phyloP scores from a whole-genome alignment of 2,113 vertebrate genomes.

The Lathamus discolor region DNA sequence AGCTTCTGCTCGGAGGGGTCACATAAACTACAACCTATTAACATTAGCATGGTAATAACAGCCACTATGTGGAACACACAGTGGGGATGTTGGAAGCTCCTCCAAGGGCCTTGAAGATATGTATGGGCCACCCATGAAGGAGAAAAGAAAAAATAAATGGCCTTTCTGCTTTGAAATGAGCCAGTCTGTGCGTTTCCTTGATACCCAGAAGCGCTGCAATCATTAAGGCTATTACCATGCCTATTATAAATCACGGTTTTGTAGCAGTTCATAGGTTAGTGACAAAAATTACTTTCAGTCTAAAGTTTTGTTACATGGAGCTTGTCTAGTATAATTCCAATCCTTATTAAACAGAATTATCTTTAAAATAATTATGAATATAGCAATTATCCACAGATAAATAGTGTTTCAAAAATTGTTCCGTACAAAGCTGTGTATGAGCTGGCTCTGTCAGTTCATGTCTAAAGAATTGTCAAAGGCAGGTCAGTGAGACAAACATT shows the following conservation, averaged over 20 bases:
- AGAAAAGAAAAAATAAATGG: neutral
- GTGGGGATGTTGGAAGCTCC: neutral
- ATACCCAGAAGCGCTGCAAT: constrained; percentile 25
- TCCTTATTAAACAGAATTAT: neutral
- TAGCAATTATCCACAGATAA: constrained; percentile 8
- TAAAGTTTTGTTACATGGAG: neutral
- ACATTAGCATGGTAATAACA: neutral
- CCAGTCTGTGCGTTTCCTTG: neutral
- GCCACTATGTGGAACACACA: neutral
- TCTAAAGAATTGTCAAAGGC: neutral
- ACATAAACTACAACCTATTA: neutral
- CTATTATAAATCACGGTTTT: constrained; percentile 56
- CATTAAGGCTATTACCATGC: constrained; percentile 48
- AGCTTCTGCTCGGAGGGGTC: neutral
- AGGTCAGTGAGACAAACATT: neutral
- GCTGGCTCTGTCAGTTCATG: neutral
- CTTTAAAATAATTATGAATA: constrained; percentile 12
- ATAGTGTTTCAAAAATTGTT: neutral
- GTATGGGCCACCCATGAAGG: constrained; percentile 19
- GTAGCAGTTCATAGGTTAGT: constrained; percentile 20
- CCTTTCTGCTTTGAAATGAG: constrained; percentile 26
- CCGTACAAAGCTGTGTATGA: neutral
- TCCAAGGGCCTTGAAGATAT: constrained; percentile 1
- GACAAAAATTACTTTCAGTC: constrained; percentile 22
- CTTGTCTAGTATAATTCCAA: neutral